Percentiles rank a stretch among this genome's conserved stretches.
These are phyloP conservation scores for Coregonus ussuriensis DNA, from an alignment of 2,797 vertebrate genomes.

Conservation along the genomic window DNA sequence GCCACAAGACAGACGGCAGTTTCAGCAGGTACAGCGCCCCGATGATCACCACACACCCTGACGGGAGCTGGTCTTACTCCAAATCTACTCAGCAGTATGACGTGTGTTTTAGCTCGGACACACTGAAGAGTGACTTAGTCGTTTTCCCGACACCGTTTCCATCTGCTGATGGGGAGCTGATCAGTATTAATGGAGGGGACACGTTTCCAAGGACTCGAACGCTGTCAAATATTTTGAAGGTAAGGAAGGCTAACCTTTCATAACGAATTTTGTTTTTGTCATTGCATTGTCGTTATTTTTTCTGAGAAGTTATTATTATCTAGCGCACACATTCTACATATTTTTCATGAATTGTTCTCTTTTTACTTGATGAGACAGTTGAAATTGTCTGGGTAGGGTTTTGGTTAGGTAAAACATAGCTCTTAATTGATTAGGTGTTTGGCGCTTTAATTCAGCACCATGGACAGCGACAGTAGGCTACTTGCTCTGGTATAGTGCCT, in stretches of 20 bases:
- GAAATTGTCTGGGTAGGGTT: neutral
- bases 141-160: conserved; percentile 18
- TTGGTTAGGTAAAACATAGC: conserved; percentile 23
- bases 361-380: neutral
- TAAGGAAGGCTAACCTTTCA: neutral
- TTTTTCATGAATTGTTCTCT: neutral
- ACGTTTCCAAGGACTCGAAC: conserved; percentile 17
- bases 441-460: neutral
- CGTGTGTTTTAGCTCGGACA: conserved; percentile 37
- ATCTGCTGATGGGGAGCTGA: conserved; percentile 19
- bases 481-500: no score
- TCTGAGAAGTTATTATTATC: conserved; percentile 20
- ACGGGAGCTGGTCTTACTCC: conserved; percentile 36
- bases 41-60: conserved; percentile 36
- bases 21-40: conserved; percentile 30
- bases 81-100: conserved; percentile 36
- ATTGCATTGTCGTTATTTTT: conserved; percentile 40
- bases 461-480: neutral
- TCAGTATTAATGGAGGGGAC: conserved; percentile 24
- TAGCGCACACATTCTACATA: no score
- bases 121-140: conserved; percentile 34
- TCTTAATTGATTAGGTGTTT: conserved; percentile 13
- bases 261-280: no score
- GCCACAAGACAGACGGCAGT: conserved; percentile 28
- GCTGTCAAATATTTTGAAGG: neutral